Evolutionary conservation across 2,888 invertebrate species (phyloP), one percentile per base, ranked within the genome.

Genomic region (Pelosia muscerda): DNA sequence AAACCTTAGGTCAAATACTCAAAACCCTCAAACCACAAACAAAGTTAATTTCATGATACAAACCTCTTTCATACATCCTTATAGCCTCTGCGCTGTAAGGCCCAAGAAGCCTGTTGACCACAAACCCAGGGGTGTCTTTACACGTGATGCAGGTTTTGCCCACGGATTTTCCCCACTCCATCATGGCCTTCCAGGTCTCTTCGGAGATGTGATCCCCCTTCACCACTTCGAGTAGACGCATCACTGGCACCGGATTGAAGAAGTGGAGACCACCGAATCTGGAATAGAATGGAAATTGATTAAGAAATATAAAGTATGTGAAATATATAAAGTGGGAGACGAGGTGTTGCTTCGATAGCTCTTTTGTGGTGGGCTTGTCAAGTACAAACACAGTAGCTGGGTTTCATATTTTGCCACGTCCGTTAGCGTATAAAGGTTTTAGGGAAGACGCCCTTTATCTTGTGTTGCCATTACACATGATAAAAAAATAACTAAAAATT

Each of bases 61-160:
- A 75, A 96, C 97, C 98, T 96, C 98, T 95, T 88, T 98, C 98
- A 73, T 96, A 94, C 95, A 98, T 96, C 74, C 97, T 92, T 2
- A 98, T 91, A n/a, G 98, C 97, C 89, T 98, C 98, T 76, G 96
- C 96, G 83, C 97, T 95, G 85, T 98, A 98, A 0, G 98, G 98
- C 2, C 98, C 97, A 63, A 98, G 94, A 34, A 98, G 95, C 54
- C 98, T 94, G 91, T 98, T 98, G 34, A 98, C 98, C 74, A 98
- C 97, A 89, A 98, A 98, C 13, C 98, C 98, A 23, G 98, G 98
- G 0, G 98, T 98, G 87, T 98, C 98, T 92, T 98, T 98, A 91
- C 98, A 98, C 0, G 97, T 96, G 80, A 98, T 97, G 78, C 98
- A 97, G 19, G 96, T 96, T 93, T 98, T 98, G 42, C 98, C 98